phyloP scores from a whole-genome alignment of 2,113 vertebrate species.

The Otolemur garnettii region DNA sequence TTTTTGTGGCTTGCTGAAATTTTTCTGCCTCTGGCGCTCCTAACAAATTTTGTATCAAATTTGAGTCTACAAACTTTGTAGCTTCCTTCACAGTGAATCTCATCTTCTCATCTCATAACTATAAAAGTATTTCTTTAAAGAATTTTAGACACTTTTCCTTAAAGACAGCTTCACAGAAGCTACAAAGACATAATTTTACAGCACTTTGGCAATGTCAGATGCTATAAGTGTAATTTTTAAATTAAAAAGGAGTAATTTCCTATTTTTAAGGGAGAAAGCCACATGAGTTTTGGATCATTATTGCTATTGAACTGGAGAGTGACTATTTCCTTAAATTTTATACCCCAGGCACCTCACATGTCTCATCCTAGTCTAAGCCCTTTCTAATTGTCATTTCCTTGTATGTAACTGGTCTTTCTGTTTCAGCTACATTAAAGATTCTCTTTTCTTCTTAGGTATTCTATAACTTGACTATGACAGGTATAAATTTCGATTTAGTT shows the following conservation, averaged over 20 bases:
- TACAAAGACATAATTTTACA: neutral
- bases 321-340: neutral
- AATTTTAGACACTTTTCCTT: neutral
- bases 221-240: neutral
- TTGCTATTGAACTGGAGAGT: neutral
- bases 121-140: neutral
- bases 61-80: neutral
- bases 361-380: neutral
- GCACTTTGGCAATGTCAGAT: neutral
- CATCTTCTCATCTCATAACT: neutral
- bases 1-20: constrained; percentile 21
- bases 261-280: constrained; percentile 10
- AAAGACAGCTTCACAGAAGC: neutral
- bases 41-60: neutral
- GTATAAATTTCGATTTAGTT: neutral
- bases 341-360: neutral
- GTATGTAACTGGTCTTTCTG: neutral
- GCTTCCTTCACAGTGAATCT: neutral
- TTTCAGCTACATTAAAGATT: neutral
- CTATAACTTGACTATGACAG: neutral
- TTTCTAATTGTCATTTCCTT: neutral
- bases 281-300: neutral
- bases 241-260: neutral
- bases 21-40: neutral
- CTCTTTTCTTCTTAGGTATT: neutral